Conservation (phyloP, 37 sponge, comb jelly and placozoan genomes). For the Crambe crambe region DNA sequence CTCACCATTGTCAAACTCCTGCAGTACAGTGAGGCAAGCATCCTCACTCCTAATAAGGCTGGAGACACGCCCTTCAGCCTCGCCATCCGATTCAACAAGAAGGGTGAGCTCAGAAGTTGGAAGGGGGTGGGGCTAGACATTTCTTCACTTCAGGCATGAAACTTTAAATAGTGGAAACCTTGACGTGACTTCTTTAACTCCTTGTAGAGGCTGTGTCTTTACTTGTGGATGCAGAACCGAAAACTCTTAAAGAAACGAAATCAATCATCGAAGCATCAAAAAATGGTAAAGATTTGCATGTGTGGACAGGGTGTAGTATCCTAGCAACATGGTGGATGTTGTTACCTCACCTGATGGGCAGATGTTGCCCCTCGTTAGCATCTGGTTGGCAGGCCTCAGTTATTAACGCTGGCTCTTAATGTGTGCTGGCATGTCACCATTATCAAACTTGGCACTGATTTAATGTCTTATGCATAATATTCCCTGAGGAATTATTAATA, state of each 20-base stretch:
- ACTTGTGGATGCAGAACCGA: conserved; percentile 73
- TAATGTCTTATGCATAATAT: no score
- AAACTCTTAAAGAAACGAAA: conserved; percentile 21
- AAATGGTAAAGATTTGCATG: conserved; percentile 28
- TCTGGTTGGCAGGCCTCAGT: no score
- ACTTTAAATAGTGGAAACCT: background rate
- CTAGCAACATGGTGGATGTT: no score
- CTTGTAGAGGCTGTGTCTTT: conserved; percentile 71
- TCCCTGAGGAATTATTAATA: no score
- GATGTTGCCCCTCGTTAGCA: no score
- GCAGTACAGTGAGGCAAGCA: conserved; percentile 39
- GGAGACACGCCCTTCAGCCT: conserved; percentile 84
- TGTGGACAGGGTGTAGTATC: no score
- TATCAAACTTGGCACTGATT: no score
- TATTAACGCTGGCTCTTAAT: background rate
- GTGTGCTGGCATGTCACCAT: no score
- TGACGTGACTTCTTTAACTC: background rate
- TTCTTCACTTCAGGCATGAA: no score
- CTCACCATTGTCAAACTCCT: conserved; percentile 74
- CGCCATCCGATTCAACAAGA: conserved; percentile 76
- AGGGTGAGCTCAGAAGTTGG: conserved; percentile 63
- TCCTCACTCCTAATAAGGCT: conserved; percentile 44
- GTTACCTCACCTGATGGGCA: no score
- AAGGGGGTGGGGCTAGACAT: no score
- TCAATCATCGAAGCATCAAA: conserved; percentile 60